Percentiles rank a stretch among this genome's conserved stretches.
Conservation (phyloP, 1,140 invertebrate species). For the Contarinia nasturtii region DNA sequence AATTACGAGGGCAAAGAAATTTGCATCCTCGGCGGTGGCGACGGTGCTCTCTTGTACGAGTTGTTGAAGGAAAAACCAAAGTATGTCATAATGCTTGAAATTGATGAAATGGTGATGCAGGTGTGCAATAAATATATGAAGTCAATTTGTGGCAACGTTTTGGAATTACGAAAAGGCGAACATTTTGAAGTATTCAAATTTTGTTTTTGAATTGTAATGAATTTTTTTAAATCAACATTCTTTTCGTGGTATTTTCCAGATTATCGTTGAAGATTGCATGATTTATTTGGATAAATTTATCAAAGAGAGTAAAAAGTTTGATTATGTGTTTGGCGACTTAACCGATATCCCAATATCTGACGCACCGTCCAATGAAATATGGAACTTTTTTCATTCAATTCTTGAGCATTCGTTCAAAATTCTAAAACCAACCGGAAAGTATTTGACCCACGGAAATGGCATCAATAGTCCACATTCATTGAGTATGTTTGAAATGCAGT, state of each 20-base stretch:
- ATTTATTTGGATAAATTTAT: conserved; percentile 60
- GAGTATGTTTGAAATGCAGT: conserved; percentile 59
- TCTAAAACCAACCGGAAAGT: conserved; percentile 61
- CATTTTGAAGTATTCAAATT: conserved; percentile 53
- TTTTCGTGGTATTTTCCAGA: conserved; percentile 32
- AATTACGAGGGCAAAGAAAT: conserved; percentile 75
- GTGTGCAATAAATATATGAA: conserved; percentile 67
- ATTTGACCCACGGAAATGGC: conserved; percentile 80
- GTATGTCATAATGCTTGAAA: conserved; percentile 80
- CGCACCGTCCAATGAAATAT: conserved; percentile 55
- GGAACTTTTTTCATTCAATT: conserved; percentile 72
- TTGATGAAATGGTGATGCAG: conserved; percentile 77
- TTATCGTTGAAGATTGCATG: conserved; percentile 79
- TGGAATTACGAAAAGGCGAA: conserved; percentile 57
- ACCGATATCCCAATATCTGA: conserved; percentile 80
- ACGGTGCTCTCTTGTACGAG: conserved; percentile 79
- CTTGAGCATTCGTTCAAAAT: conserved; percentile 62
- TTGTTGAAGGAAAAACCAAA: conserved; percentile 78
- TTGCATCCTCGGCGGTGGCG: conserved; percentile 84
- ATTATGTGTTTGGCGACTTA: conserved; percentile 83
- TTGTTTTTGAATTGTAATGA: too few species aligned
- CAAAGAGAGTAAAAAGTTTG: conserved; percentile 61
- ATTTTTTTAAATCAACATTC: too few species aligned
- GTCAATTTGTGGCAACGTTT: conserved; percentile 64
- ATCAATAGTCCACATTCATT: conserved; percentile 53